Conservation (phyloP, 2,888 invertebrate genomes). For the Phengaris alcon region DNA sequence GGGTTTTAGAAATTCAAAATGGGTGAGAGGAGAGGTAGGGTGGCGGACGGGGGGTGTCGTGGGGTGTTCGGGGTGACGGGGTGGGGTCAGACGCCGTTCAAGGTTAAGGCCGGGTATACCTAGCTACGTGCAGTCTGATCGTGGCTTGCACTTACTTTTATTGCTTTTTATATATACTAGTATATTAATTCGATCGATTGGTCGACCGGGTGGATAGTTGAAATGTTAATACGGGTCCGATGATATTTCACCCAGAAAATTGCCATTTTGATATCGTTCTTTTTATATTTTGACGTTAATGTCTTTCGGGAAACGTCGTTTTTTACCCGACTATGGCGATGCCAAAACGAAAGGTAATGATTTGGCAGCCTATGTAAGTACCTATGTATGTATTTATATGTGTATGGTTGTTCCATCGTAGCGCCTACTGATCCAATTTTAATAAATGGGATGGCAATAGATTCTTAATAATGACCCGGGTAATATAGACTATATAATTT, state of each 20-base stretch:
- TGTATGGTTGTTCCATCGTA: too few species aligned
- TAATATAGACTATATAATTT: too few species aligned
- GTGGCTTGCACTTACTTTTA: conserved; percentile 24
- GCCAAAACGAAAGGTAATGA: too few species aligned
- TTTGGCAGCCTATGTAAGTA: too few species aligned
- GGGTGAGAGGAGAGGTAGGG: conserved; percentile 41
- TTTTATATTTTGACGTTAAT: neutral
- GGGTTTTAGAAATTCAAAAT: conserved; percentile 40
- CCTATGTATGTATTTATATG: too few species aligned
- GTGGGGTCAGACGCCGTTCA: conserved; percentile 70
- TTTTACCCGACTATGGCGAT: neutral
- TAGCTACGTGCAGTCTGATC: conserved; percentile 48
- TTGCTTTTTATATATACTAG: conserved; percentile 3
- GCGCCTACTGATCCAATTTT: too few species aligned
- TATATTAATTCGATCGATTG: neutral
- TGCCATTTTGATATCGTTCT: neutral
- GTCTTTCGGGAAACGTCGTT: neutral
- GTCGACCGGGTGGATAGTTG: neutral
- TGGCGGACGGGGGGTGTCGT: conserved; percentile 42
- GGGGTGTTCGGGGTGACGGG: conserved; percentile 40
- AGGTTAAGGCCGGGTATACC: conserved; percentile 66
- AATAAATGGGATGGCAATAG: too few species aligned
- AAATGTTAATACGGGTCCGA: neutral
- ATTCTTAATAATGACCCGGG: too few species aligned
- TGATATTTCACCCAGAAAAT: neutral